Conservation (phyloP, 1,140 invertebrate genomes). For the Drosophila kikkawai region DNA sequence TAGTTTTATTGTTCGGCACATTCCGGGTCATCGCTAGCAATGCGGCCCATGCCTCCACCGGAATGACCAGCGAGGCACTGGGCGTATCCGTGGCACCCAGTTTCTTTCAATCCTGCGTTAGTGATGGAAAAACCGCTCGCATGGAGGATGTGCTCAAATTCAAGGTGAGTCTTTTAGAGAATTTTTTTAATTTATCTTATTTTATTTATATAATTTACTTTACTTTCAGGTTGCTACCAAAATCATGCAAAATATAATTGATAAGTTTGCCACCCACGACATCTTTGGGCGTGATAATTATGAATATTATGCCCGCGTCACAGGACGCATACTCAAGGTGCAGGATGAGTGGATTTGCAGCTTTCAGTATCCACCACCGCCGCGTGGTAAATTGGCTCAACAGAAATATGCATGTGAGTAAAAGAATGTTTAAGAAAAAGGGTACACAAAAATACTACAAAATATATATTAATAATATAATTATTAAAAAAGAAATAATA, state of each 20-base stretch:
- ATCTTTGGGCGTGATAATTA: conserved; percentile 98
- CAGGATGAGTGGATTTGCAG: conserved; percentile 98
- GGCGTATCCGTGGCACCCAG: conserved; percentile 98
- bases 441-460: no score
- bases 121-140: conserved; percentile 95
- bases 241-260: conserved; percentile 98
- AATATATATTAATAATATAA: no score
- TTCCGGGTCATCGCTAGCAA: conserved; percentile 98
- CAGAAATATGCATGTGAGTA: conserved; percentile 89
- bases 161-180: conserved; percentile 88
- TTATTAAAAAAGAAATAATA: no score
- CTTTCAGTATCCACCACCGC: conserved; percentile 95
- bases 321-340: conserved; percentile 95
- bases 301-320: conserved; percentile 98
- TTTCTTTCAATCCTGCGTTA: conserved; percentile 98
- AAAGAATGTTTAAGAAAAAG: no score
- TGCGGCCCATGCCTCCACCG: conserved; percentile 94
- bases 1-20: conserved; percentile 98
- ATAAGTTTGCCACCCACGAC: conserved; percentile 97
- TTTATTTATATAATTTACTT: conserved; percentile 4
- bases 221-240: conserved; percentile 93
- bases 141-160: conserved; percentile 97
- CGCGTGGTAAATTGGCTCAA: conserved; percentile 85
- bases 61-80: conserved; percentile 98
- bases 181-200: background rate